Evolutionary conservation across 2,888 invertebrate genomes (phyloP).

Genomic region (Cephus spinipes): DNA sequence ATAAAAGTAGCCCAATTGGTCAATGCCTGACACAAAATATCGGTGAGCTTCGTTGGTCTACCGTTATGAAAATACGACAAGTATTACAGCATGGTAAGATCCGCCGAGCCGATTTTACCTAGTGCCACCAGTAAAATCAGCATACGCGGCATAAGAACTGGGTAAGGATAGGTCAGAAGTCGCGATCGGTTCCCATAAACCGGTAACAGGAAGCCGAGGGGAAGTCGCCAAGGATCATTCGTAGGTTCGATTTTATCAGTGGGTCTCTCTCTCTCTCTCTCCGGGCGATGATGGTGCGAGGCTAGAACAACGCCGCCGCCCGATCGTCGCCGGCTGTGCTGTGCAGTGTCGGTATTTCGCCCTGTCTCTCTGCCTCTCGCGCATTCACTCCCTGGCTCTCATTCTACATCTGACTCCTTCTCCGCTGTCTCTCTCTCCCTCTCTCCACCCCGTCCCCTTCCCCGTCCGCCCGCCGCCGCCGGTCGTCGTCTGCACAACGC

Average conservation of each 20-base stretch:
- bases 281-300: slow-evolving; percentile 12
- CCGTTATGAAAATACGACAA: not conserved
- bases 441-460: slow-evolving; percentile 29
- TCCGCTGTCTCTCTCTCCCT: slow-evolving; percentile 23
- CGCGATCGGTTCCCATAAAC: not conserved
- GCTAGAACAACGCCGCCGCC: slow-evolving; percentile 18
- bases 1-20: not conserved
- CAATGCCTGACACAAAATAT: not conserved
- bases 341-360: slow-evolving; percentile 16
- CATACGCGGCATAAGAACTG: not conserved
- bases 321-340: slow-evolving; percentile 21
- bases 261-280: not conserved
- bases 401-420: slow-evolving; percentile 22
- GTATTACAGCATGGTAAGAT: not conserved
- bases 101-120: not conserved
- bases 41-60: not conserved
- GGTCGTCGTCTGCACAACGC: slow-evolving; percentile 35
- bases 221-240: not conserved
- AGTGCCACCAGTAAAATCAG: not conserved
- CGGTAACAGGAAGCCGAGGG: not conserved
- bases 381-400: slow-evolving; percentile 20
- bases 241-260: not conserved
- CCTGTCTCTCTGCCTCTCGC: slow-evolving; percentile 22
- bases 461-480: slow-evolving; percentile 57
- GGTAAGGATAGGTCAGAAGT: not conserved